These are phyloP conservation scores for Camponotus vicinus DNA, from an alignment of 1,140 invertebrate genomes.

Conservation along the genomic window DNA sequence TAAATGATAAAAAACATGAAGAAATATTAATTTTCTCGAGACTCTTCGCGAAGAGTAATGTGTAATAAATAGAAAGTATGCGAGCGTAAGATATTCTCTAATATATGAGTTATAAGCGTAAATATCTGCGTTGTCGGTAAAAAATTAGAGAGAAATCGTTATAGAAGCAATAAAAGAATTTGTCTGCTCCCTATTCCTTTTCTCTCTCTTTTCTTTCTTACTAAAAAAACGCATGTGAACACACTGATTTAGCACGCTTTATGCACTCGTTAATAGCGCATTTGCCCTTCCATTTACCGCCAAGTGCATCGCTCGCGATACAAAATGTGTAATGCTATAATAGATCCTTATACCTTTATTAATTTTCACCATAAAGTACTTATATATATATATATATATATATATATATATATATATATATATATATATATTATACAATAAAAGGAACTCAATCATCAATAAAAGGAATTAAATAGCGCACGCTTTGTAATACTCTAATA, in stretches of 20 bases:
- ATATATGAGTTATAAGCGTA: not conserved
- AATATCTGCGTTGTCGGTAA: conserved; percentile 9
- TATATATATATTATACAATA: too few species aligned
- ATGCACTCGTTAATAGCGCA: conserved; percentile 51
- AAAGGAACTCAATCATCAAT: too few species aligned
- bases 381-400: too few species aligned
- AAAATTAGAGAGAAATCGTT: conserved; percentile 35
- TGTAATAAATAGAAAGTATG: conserved; percentile 16
- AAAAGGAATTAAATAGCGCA: too few species aligned
- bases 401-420: too few species aligned
- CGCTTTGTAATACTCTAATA: too few species aligned
- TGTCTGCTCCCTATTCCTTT: not conserved
- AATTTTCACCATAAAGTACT: too few species aligned
- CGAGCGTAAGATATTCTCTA: not conserved
- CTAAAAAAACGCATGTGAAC: conserved; percentile 48
- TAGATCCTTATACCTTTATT: too few species aligned
- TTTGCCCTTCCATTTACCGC: conserved; percentile 38
- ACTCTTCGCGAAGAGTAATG: too few species aligned
- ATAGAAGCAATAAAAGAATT: not conserved
- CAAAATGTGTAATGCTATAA: conserved; percentile 18
- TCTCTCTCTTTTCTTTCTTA: too few species aligned
- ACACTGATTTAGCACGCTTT: conserved; percentile 48
- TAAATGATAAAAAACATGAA: not conserved
- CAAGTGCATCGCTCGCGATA: conserved; percentile 26
- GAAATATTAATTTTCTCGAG: not conserved